Base-by-base conservation (phyloP, 2,113 vertebrate species). In the Hyperopisus bebe region DNA sequence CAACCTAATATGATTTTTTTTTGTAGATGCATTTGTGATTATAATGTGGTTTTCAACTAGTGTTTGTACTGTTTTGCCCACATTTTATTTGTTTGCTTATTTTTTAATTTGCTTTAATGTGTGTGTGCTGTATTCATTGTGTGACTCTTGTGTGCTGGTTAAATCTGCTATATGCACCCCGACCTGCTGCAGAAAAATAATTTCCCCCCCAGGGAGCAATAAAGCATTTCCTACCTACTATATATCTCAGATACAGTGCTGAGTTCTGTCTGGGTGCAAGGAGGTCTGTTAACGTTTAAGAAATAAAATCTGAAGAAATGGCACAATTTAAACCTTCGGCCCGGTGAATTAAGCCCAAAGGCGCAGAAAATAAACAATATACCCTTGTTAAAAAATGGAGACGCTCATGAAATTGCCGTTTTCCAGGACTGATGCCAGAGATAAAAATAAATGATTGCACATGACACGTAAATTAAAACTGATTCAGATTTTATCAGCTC, bases 391-490 rank as follows among this genome's bases (percentile, higher is more conserved):
- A 88, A 84, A 62, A 84, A 84, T 11, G 31, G 50, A 82, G 51
- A 62, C 89, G 51, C 13, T 84, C 74, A 80, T 89, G 66, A 87
- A 90, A 80, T 89, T 42, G 51, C 48, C 66, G 70, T 89, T 89
- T 86, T 88, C 53, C 86, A 84, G 84, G 88, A 82, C 62, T 51
- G 24, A 53, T 85, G 89, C 62, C 90, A 89, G 90, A 86, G 35
- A 27, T 21, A 88, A 93, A 94, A 94, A 94, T 94, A 94, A 95
- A 95, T 93, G 95, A 95, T 93, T 93, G 92, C 91, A 93, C 94
- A 92, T 93, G 94, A 94, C 94, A 95, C 92, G 94, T 93, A 94
- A 95, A 94, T 95, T 92, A 95, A 94, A 95, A 94, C 94, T 94
- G 95, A 95, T 95, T 94, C 93, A 93, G 94, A 95, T 95, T 95